Evolutionary conservation across 2,113 vertebrate genomes (phyloP), one percentile per base, ranked within the genome.

Genomic region (Zosterops borbonicus): DNA sequence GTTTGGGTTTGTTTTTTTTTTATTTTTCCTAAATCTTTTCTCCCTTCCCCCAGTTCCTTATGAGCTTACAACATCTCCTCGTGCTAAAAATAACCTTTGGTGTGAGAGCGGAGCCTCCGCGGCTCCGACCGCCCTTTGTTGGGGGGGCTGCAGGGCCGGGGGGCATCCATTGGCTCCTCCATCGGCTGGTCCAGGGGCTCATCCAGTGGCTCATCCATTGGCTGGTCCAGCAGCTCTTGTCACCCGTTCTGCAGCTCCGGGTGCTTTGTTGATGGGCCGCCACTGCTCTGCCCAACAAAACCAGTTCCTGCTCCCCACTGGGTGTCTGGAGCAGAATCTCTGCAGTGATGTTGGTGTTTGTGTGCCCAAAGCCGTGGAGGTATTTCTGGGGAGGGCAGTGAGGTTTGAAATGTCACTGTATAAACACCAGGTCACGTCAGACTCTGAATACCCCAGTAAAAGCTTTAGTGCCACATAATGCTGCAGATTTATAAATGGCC

Each of bases 231-330:
- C 49, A 50, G 2, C 25, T 29, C 1, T 0, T 7, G 55, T 5
- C 28, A 1, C 53, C 5, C 11, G 4, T 35, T 25, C 28, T 73
- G 76, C 49, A 46, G 14, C 76, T 58, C 0, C 0, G 25, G 9
- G 47, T 0, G 2, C 5, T 74, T n/a, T 63, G 27, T 24, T 8
- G 20, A 1, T 1, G 5, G 46, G 20, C 46, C n/a, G 0, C 2
- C 31, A 41, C 25, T 6, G 2, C 42, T 56, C 37, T 5, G 17
- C 28, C 31, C 14, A 42, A 29, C 44, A 44, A 31, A 25, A 46
- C 5, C 4, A 0, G 31, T 64, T 44, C 31, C 7, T 14, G 1
- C 28, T 65, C 1, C 22, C 87, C 42, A 64, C 46, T 21, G 0
- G 4, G 41, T 6, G 46, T 9, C 41, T 2, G 49, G 0, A 6